These are phyloP conservation scores for Cephalopterus ornatus DNA, from an alignment of 2,113 vertebrate species.

Conservation along the genomic window DNA sequence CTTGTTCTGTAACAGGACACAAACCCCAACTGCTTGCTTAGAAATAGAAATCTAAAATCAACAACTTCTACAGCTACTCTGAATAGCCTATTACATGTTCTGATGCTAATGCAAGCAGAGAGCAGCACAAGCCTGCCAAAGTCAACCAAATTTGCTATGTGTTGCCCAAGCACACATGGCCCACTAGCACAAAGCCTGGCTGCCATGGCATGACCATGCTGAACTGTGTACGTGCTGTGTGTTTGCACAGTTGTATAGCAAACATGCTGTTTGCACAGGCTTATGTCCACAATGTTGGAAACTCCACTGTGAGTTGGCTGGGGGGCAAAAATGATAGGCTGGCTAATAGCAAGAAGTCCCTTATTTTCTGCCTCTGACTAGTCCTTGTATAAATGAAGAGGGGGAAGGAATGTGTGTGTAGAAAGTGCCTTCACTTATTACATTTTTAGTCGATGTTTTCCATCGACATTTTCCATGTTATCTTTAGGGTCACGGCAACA, in stretches of 20 bases:
- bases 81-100: neutral
- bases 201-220: neutral
- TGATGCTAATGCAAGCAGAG: neutral
- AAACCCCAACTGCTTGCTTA: neutral
- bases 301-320: neutral
- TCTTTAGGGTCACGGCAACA: neutral
- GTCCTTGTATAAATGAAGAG: neutral
- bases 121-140: neutral
- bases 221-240: neutral
- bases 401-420: neutral
- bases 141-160: neutral
- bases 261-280: neutral
- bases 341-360: neutral
- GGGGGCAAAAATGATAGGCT: neutral
- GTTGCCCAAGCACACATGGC: neutral
- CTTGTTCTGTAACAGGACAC: slow-evolving; percentile 53
- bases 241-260: neutral
- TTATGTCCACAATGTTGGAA: neutral
- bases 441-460: neutral
- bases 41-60: slow-evolving; percentile 1
- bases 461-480: neutral
- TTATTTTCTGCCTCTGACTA: neutral
- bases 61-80: neutral
- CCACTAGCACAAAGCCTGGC: neutral
- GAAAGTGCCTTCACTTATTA: neutral